Conservation (phyloP, 2,888 invertebrate species). For the Conus canariensis region DNA sequence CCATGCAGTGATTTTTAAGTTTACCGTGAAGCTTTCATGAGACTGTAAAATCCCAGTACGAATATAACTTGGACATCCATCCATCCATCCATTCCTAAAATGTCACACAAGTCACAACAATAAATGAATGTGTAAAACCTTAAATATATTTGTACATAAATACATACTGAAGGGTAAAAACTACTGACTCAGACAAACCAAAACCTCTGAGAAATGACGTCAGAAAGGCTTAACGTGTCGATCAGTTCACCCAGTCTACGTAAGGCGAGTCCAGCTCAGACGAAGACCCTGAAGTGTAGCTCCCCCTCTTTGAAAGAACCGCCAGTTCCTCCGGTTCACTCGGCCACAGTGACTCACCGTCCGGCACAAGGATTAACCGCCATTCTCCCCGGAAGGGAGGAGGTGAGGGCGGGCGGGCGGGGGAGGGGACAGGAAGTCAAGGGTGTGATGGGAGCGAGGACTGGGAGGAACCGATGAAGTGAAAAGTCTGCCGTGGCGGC, state of each 20-base stretch:
- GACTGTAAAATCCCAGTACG: too few relatives aligned
- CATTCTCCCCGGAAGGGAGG: not conserved
- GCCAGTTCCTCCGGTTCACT: not conserved
- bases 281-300: not conserved
- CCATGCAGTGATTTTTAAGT: too few relatives aligned
- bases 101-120: too few relatives aligned
- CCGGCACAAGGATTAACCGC: not conserved
- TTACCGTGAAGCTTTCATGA: too few relatives aligned
- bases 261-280: not conserved
- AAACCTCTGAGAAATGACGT: not conserved
- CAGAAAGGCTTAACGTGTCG: not conserved
- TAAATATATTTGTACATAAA: too few relatives aligned
- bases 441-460: not conserved
- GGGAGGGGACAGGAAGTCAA: not conserved
- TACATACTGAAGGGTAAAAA: too few relatives aligned
- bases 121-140: too few relatives aligned
- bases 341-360: not conserved
- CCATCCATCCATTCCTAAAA: too few relatives aligned
- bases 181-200: too few relatives aligned
- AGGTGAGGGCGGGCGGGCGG: not conserved
- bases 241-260: not conserved
- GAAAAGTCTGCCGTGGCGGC: not conserved
- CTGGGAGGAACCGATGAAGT: not conserved
- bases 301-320: not conserved
- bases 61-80: too few relatives aligned